A percentile compares a stretch with the other conserved stretches of the same genome.
These are phyloP conservation scores for Halcyon badia DNA, from an alignment of 2,797 vertebrate genomes.

Conservation along the genomic window DNA sequence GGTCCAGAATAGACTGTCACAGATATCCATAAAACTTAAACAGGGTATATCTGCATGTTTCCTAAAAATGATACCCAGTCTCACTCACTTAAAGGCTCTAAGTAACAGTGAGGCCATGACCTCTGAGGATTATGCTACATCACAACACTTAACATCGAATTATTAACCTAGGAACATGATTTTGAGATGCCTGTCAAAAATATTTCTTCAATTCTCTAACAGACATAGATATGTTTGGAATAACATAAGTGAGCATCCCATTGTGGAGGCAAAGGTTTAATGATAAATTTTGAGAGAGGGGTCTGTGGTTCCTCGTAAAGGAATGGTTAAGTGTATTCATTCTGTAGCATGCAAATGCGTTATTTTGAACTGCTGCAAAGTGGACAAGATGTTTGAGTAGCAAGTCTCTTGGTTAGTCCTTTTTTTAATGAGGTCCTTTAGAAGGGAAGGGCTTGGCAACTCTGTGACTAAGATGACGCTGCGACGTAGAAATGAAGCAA, in stretches of 20 bases:
- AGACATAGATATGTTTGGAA: not conserved
- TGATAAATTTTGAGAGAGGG: not conserved
- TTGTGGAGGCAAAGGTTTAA: not conserved
- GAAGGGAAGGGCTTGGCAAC: not conserved
- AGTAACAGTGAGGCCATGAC: not conserved
- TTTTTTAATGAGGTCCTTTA: not conserved
- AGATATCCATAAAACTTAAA: not conserved
- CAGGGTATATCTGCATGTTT: not conserved
- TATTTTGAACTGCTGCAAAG: not conserved
- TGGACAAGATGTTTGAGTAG: not conserved
- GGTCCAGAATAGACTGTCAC: not conserved
- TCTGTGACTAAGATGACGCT: not conserved
- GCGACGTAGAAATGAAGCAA: not conserved
- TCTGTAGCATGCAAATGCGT: not conserved
- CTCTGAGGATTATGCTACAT: not conserved
- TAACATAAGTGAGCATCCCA: not conserved
- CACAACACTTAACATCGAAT: not conserved
- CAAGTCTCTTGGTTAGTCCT: not conserved
- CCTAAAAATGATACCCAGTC: not conserved
- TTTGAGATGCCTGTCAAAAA: not conserved
- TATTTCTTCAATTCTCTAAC: not conserved
- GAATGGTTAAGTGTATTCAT: not conserved
- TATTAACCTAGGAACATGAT: not conserved
- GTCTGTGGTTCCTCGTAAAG: rapidly evolving
- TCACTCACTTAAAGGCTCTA: not conserved